Conservation (phyloP, 2,888 invertebrate species). For the Muschampia plurimacula region DNA sequence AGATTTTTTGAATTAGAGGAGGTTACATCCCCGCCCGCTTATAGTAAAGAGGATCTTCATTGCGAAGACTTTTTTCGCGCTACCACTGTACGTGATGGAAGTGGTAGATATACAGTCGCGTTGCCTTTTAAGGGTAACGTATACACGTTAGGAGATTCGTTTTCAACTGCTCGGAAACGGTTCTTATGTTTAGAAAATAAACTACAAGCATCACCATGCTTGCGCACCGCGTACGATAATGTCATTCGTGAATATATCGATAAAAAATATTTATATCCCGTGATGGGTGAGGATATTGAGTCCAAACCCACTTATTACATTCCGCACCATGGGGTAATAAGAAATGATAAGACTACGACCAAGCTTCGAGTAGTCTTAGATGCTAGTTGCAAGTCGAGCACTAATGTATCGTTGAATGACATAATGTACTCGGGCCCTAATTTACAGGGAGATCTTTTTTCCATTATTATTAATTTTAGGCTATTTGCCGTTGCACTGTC, state of each 20-base stretch:
- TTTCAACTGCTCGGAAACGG: background rate
- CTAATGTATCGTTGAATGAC: background rate
- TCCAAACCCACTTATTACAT: background rate
- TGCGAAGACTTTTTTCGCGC: background rate
- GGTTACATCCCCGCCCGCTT: background rate
- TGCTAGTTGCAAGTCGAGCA: background rate
- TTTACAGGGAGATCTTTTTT: background rate
- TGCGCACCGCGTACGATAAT: background rate
- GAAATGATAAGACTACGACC: background rate
- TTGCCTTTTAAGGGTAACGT: background rate
- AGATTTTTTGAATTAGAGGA: background rate
- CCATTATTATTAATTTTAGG: background rate
- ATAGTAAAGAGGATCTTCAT: background rate
- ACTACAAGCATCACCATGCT: background rate
- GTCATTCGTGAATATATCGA: background rate
- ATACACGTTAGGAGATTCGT: background rate
- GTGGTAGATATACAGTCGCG: background rate
- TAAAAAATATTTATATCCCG: background rate
- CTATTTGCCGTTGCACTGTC: background rate
- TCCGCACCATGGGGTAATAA: background rate
- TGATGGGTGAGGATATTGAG: background rate
- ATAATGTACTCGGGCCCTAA: background rate
- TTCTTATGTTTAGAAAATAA: background rate
- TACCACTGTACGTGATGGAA: background rate
- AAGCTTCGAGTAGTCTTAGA: background rate